Base-by-base conservation (phyloP, 2,888 invertebrate species). In the Ichneumoninae sp. region DNA sequence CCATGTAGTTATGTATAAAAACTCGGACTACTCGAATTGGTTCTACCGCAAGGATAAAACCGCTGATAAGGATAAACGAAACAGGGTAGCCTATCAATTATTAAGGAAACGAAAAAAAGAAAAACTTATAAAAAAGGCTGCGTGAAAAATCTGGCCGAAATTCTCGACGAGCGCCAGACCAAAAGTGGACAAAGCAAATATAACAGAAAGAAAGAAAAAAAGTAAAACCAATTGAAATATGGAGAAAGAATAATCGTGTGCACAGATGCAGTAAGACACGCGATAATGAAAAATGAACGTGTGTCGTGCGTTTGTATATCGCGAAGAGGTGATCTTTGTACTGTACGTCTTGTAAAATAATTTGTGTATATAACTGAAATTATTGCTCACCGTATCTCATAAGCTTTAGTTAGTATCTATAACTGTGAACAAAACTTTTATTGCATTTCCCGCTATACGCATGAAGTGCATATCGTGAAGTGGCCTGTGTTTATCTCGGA, bases 41-140 rank as follows among this genome's bases (percentile, higher is more conserved):
- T 83, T 82, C 68, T 88, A 88, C 79, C 83, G 84, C 86, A 87
- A 88, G 88, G 86, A 88, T 89, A 86, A 90, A 89, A 89, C 79
- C 88, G 86, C 90, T 91, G 89, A 91, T 90, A 90, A 89, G 88
- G 89, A 92, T 91, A 75, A 93, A 93, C 92, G 91, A 93, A 93
- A 93, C 93, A 93, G 93, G 93, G 93, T 93, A 93, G 93, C 90
- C 91, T 91, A 93, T 93, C 92, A 93, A 93, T 93, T 93, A 93
- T 90, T 91, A 89, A 90, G 89, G 89, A 54, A 70, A 40, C 40
- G 40, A 10, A 57, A 19, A 76, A 69, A 30, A 81, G 66, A 71
- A 57, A 85, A 30, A 80, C 78, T 89, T 87, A 87, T 86, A 40
- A 85, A 83, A 85, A 85, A 85, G 84, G 82, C 80, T 86, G 87